Evolutionary conservation across 2,113 vertebrate species (phyloP), one percentile per base, ranked within the genome.

Genomic region (Daubentonia madagascariensis): DNA sequence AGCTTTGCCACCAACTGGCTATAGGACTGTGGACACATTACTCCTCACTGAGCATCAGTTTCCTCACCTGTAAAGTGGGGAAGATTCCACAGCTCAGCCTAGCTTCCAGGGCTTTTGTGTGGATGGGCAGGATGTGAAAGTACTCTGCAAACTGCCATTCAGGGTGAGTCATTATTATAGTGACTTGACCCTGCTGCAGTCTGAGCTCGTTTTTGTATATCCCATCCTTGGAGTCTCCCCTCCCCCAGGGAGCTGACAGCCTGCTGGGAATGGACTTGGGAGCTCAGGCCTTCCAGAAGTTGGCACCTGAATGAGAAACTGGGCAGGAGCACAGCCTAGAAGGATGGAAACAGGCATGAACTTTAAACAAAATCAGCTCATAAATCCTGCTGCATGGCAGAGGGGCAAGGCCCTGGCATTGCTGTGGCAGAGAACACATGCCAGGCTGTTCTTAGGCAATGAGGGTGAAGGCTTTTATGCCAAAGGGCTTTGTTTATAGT

Each of bases 291-390:
- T 50, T 80, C 65, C 14, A 2, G 50, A 54, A 59, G 9, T 23
- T 88, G 67, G 79, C 59, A 72, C 52, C 59, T 67, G 50, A 20
- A 45, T 70, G 48, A 75, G 50, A 78, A 85, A 76, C 12, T 18
- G 11, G 70, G 83, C 28, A 87, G 80, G 25, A 63, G 17, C 73
- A 37, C 30, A 37, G 67, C 48, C 37, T 32, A 13, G 35, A 85
- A 35, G 37, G 76, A 37, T 40, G 45, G 70, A 40, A 57, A 84
- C 23, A 61, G n/a, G 48, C 23, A 28, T 32, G 57, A 59, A 79
- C 63, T 96, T 95, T 63, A 96, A 70, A 78, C 35, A 95, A 75
- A 96, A 73, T 43, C 37, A 23, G 73, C 32, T 43, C 22, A 32
- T 40, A 48, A 90, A 16, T 80, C 78, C 90, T 67, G 86, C 65